Evolutionary conservation across 2,888 invertebrate genomes (phyloP).

Genomic region (Lordiphosa andalusiaca): DNA sequence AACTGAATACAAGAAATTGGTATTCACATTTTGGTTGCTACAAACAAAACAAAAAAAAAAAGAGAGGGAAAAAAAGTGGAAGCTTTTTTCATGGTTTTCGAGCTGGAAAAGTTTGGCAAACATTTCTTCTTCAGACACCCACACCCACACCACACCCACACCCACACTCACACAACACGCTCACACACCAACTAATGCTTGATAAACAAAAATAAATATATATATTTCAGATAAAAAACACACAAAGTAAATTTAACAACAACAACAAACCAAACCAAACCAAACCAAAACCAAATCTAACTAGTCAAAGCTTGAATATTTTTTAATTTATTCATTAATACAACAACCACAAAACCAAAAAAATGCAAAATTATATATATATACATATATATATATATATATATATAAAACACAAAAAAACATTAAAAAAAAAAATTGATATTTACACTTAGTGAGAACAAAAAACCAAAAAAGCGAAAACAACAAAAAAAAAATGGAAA

Average conservation of each 20-base stretch:
- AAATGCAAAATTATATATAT: constrained; percentile 52
- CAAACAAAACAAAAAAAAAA: no score
- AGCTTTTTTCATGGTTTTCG: no score
- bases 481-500: constrained; percentile 39
- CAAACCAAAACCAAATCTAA: constrained; percentile 47
- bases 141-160: not conserved
- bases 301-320: constrained; percentile 77
- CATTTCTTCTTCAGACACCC: constrained; percentile 8
- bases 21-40: no score
- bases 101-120: constrained; percentile 12
- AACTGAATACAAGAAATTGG: not conserved
- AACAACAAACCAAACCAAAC: constrained; percentile 26
- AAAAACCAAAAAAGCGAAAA: constrained; percentile 40
- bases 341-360: constrained; percentile 43
- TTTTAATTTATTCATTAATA: constrained; percentile 74
- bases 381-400: constrained; percentile 45
- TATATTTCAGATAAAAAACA: constrained; percentile 22
- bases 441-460: constrained; percentile 78
- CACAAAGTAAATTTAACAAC: constrained; percentile 34
- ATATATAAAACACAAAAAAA: constrained; percentile 27
- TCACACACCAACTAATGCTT: constrained; percentile 35
- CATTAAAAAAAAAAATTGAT: constrained; percentile 57
- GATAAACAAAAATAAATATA: constrained; percentile 37
- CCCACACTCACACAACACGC: no score
- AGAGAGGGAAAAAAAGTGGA: no score